Percentiles rank a stretch among this genome's conserved stretches.
Evolutionary conservation across 2,797 vertebrate species (phyloP).

Genomic region (Scolopax rusticola): DNA sequence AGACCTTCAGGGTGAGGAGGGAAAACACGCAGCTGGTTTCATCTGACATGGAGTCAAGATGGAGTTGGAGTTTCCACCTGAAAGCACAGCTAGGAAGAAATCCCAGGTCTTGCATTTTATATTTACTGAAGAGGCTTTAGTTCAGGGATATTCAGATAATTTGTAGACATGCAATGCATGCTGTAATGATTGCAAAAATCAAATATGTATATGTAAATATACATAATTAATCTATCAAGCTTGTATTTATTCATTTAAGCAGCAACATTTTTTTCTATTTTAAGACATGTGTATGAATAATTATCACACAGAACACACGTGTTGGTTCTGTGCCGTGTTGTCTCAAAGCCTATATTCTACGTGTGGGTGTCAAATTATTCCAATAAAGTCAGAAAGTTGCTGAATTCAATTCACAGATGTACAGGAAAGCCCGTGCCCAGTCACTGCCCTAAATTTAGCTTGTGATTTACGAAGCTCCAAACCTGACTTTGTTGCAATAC

Average conservation of each 20-base stretch:
- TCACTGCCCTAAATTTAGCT: slow-evolving; percentile 44
- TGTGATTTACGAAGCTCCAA: background rate
- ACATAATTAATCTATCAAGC: slow-evolving; percentile 35
- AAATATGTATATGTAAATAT: background rate
- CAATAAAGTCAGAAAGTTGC: slow-evolving; percentile 19
- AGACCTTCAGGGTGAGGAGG: background rate
- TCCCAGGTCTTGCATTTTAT: background rate
- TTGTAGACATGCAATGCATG: background rate
- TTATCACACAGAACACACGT: background rate
- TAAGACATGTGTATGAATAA: background rate
- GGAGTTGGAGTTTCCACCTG: background rate
- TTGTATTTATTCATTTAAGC: background rate
- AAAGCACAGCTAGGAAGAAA: background rate
- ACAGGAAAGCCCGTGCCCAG: slow-evolving; percentile 5
- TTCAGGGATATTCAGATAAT: background rate
- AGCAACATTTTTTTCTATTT: slow-evolving; percentile 32
- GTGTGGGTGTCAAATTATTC: slow-evolving; percentile 26
- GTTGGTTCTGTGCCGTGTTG: background rate
- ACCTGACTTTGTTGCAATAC: background rate
- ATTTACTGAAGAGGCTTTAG: background rate
- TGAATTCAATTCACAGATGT: background rate
- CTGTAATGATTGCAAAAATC: background rate
- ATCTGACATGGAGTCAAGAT: background rate
- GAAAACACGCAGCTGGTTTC: background rate
- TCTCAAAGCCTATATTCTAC: slow-evolving; percentile 8